phyloP scores from a whole-genome alignment of 2,888 invertebrate genomes.

The Pterostichus niger region DNA sequence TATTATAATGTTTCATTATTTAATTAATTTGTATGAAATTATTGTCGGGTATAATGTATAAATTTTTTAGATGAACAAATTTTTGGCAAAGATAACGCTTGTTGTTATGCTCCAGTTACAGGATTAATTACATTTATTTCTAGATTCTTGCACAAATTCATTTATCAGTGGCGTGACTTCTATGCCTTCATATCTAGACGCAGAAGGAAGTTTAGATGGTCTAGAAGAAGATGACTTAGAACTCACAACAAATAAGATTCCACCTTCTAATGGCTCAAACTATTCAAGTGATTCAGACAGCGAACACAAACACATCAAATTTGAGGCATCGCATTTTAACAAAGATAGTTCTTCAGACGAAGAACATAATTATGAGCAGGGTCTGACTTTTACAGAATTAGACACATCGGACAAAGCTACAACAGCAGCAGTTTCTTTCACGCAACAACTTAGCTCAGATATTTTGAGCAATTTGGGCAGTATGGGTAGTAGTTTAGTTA shows the following conservation, averaged over 20 bases:
- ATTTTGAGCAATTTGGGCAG: constrained; percentile 69
- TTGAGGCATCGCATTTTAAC: constrained; percentile 76
- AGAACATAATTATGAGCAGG: constrained; percentile 73
- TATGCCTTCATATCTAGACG: constrained; percentile 76
- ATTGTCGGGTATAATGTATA: neutral
- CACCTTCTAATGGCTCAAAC: constrained; percentile 70
- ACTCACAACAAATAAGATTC: constrained; percentile 69
- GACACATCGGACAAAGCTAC: constrained; percentile 63
- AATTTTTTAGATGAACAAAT: constrained; percentile 8
- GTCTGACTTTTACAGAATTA: constrained; percentile 73
- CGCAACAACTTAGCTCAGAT: constrained; percentile 68
- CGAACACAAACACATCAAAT: constrained; percentile 74
- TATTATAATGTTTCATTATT: neutral
- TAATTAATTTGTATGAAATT: too few relatives aligned
- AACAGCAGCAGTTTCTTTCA: constrained; percentile 45
- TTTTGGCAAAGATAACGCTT: constrained; percentile 20
- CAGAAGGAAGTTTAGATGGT: constrained; percentile 72
- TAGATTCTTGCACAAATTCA: constrained; percentile 75
- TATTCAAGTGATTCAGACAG: constrained; percentile 74
- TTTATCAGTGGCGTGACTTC: constrained; percentile 73
- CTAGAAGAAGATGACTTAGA: constrained; percentile 75
- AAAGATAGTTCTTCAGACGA: constrained; percentile 75
- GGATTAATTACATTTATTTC: constrained; percentile 15
- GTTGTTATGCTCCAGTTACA: constrained; percentile 24
- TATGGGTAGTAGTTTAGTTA: constrained; percentile 68